phyloP scores from a whole-genome alignment of 2,797 vertebrate genomes.

The Smutsia temminckii region DNA sequence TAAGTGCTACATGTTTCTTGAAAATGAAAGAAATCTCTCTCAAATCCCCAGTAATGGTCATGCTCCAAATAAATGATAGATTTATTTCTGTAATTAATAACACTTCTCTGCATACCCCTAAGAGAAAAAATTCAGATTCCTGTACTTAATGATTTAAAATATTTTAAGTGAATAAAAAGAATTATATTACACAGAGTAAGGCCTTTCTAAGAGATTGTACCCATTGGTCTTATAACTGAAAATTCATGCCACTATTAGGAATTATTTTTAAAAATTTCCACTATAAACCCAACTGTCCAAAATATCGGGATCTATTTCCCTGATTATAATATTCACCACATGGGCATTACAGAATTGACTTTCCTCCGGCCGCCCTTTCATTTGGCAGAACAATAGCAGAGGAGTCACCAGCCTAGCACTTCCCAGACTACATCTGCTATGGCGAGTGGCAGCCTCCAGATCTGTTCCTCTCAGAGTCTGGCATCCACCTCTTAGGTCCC shows the following conservation, averaged over 20 bases:
- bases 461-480: neutral
- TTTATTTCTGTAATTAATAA: slow-evolving; percentile 13
- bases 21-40: slow-evolving; percentile 32
- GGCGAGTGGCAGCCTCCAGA: neutral
- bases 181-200: neutral
- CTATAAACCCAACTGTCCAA: neutral
- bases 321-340: neutral
- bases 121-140: neutral
- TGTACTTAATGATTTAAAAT: neutral
- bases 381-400: neutral
- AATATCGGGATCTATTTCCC: neutral
- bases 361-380: neutral
- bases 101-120: neutral
- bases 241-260: neutral
- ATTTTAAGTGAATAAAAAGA: neutral
- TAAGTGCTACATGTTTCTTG: neutral
- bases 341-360: neutral
- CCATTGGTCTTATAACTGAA: neutral
- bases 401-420: neutral
- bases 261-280: neutral
- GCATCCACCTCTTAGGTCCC: neutral
- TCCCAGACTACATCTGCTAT: neutral
- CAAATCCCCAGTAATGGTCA: neutral
- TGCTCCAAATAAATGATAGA: neutral
- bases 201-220: neutral